These are phyloP conservation scores for Diarsia mendica DNA, from an alignment of 2,888 invertebrate genomes.

Conservation along the genomic window DNA sequence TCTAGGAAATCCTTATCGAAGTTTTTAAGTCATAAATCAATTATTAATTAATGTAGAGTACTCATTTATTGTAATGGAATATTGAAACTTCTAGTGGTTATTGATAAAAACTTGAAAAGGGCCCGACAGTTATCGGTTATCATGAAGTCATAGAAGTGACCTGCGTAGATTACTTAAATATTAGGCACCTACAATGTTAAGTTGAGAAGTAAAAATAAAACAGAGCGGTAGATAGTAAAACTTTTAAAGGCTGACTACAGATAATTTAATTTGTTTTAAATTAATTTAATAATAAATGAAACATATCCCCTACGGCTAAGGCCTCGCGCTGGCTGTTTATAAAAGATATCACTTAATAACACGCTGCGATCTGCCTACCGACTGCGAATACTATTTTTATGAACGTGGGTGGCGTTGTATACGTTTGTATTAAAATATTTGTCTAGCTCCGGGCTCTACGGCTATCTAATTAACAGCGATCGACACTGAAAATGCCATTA, in stretches of 20 bases:
- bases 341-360: constrained; percentile 76
- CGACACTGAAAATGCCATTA: constrained; percentile 79
- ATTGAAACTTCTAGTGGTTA: constrained; percentile 14
- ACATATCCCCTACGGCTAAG: constrained; percentile 53
- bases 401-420: constrained; percentile 80
- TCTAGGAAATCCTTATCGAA: constrained; percentile 46
- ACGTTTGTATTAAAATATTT: constrained; percentile 79
- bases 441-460: constrained; percentile 72
- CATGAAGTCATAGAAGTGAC: constrained; percentile 43
- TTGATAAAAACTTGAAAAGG: constrained; percentile 46
- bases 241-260: background rate
- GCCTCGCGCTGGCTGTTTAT: constrained; percentile 59
- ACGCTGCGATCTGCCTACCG: constrained; percentile 64
- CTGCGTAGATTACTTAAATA: constrained; percentile 17
- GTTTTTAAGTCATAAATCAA: constrained; percentile 42
- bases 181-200: background rate
- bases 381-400: constrained; percentile 75
- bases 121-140: constrained; percentile 46
- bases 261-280: constrained; percentile 47
- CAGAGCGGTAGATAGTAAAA: background rate
- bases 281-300: constrained; percentile 48
- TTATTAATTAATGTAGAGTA: constrained; percentile 20
- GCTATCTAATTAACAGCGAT: constrained; percentile 69
- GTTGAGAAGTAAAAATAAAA: constrained; percentile 17
- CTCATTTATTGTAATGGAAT: constrained; percentile 9